Evolutionary conservation across 2,113 vertebrate species (phyloP), one percentile per base, ranked within the genome.

Genomic region (Cyrtonyx montezumae): DNA sequence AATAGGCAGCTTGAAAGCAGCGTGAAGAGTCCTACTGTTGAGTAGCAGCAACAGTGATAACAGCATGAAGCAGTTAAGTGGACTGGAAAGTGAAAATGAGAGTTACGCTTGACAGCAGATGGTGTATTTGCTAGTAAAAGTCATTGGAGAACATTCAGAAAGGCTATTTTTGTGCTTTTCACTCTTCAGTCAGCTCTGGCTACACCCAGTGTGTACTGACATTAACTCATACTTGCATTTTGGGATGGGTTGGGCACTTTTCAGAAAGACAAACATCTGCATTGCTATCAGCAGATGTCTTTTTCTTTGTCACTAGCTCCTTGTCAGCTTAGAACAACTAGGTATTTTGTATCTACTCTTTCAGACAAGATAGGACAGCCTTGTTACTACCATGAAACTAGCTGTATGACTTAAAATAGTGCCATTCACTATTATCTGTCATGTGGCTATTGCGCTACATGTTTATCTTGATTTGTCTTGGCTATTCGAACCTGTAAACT

Each of bases 71-170:
- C 36, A 74, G 46, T 79, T 49, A 94, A 87, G 62, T 77, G 67
- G 63, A 92, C 68, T 92, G 67, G 59, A 92, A 96, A 92, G 59
- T 84, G 81, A 87, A 93, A 94, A 84, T 55, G 14, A 76, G 56
- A 76, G 58, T 87, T 92, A 58, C 5, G 28, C 19, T 89, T 91
- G 70, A 79, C 37, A 89, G 49, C 42, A 93, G 63, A 76, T 69
- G 37, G 42, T 79, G 7, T 79, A 88, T 82, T 95, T 87, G 23
- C 49, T 69, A 40, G 62, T 55, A 70, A 89, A 42, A 79, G 62
- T 91, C 51, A 58, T 9, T 26, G 34, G 26, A 88, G 46, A 88
- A 36, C 49, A 59, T 18, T 32, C 30, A 82, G 68, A 28, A 32
- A 56, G 34, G 5, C 30, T 48, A 79, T 77, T 85, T 81, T 70